Conservation (phyloP, 23 tunicate genomes). For the Halocynthia aurantium region DNA sequence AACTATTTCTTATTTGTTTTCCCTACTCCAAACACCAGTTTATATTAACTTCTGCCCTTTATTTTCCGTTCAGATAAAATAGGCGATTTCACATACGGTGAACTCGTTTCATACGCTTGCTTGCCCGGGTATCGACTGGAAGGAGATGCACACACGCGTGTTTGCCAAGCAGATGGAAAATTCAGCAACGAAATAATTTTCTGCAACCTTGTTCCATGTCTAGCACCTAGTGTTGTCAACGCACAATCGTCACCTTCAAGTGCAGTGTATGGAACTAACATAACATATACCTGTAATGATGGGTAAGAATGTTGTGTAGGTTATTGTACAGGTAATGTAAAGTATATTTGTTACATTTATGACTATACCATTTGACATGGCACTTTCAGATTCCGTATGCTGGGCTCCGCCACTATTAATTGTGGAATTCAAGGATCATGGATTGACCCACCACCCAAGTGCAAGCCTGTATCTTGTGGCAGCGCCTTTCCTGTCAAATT, state of each 20-base stretch:
- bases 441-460: conserved; percentile 41
- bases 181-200: conserved; percentile 4
- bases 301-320: conserved; percentile 35
- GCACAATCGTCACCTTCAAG: conserved; percentile 9
- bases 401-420: neutral
- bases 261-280: conserved; percentile 36
- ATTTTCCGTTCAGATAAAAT: too few species aligned
- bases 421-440: conserved; percentile 29
- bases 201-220: conserved; percentile 19
- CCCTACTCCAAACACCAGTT: too few species aligned
- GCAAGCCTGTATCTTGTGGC: conserved; percentile 68
- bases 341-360: neutral
- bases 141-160: neutral
- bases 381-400: neutral
- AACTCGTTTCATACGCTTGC: conserved; percentile 33
- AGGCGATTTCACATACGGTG: conserved; percentile 44
- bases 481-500: conserved; percentile 19
- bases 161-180: conserved; percentile 12
- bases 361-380: neutral
- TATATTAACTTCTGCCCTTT: too few species aligned
- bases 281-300: conserved; percentile 41
- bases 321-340: neutral
- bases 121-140: conserved; percentile 25
- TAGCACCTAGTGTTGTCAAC: conserved; percentile 14
- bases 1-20: too few species aligned